These are phyloP conservation scores for Synergus gifuensis DNA, from an alignment of 2,888 invertebrate species.

Conservation along the genomic window DNA sequence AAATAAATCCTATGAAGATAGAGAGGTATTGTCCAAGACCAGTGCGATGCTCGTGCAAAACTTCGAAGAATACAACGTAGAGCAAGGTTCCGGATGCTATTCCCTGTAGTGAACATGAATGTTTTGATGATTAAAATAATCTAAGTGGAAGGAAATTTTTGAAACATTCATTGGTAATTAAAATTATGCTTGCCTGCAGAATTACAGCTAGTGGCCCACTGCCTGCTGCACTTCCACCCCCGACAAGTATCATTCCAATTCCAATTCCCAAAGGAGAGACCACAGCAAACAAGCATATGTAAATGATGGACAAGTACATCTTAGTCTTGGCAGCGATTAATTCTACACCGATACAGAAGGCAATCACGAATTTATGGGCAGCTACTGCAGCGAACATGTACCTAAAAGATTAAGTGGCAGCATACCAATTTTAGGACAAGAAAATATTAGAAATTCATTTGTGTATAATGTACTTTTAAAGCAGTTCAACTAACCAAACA, in stretches of 20 bases:
- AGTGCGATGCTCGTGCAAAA: constrained; percentile 82
- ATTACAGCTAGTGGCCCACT: constrained; percentile 79
- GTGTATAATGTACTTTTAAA: neutral
- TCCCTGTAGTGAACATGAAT: constrained; percentile 81
- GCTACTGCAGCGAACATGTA: constrained; percentile 92
- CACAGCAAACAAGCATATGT: constrained; percentile 87
- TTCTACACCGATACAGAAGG: constrained; percentile 93
- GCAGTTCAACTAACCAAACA: constrained; percentile 74
- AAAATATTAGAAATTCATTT: neutral
- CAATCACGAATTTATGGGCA: constrained; percentile 91
- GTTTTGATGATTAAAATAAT: neutral
- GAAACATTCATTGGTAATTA: neutral
- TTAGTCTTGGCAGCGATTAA: constrained; percentile 86
- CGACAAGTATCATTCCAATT: constrained; percentile 84
- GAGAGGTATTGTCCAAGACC: constrained; percentile 85
- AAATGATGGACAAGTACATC: constrained; percentile 81
- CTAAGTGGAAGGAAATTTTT: too few relatives aligned
- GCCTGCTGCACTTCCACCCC: constrained; percentile 80
- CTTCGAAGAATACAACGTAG: constrained; percentile 98
- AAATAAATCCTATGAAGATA: constrained; percentile 83
- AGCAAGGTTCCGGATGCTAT: constrained; percentile 95
- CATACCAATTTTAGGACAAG: neutral
- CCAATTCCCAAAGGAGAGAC: constrained; percentile 91
- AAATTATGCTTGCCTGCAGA: constrained; percentile 65
- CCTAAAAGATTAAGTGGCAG: constrained; percentile 73